A percentile compares a stretch with the other conserved stretches of the same genome.
phyloP scores from a whole-genome alignment of 2,113 vertebrate species.

The Dicerorhinus sumatrensis region DNA sequence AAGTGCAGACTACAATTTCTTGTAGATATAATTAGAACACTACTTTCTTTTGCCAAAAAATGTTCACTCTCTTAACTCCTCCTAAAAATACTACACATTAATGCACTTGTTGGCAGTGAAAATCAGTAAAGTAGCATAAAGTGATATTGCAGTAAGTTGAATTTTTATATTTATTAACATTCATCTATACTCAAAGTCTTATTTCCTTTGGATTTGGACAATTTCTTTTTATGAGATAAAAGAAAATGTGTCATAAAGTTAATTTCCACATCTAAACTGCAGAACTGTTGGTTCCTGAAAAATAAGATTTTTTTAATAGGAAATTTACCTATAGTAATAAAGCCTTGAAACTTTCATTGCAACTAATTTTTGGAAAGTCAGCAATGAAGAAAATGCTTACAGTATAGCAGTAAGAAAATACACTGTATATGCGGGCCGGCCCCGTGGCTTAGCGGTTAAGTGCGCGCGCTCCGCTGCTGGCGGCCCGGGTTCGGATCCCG shows the following conservation, averaged over 20 bases:
- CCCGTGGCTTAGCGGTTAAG: no score
- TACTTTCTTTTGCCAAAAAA: neutral
- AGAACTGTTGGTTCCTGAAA: neutral
- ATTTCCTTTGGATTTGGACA: constrained; percentile 10
- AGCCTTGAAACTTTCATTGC: neutral
- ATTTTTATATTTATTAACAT: constrained; percentile 28
- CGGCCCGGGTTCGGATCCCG: no score
- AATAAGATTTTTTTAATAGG: constrained; percentile 28
- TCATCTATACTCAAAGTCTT: neutral
- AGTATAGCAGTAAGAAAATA: neutral
- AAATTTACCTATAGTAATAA: constrained; percentile 8
- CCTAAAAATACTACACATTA: constrained; percentile 27
- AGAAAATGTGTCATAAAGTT: constrained; percentile 53
- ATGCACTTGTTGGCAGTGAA: constrained; percentile 15
- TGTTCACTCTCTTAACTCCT: neutral
- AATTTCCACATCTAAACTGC: constrained; percentile 43
- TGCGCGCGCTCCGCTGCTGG: no score
- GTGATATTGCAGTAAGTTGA: neutral
- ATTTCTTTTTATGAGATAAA: constrained; percentile 54
- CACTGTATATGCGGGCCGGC: no score
- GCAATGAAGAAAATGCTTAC: neutral
- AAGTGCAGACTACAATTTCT: neutral
- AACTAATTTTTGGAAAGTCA: constrained; percentile 6
- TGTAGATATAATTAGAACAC: neutral
- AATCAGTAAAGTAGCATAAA: constrained; percentile 26